phyloP scores from a whole-genome alignment of 2,797 vertebrate genomes.

The Hapalemur alaotrensis region DNA sequence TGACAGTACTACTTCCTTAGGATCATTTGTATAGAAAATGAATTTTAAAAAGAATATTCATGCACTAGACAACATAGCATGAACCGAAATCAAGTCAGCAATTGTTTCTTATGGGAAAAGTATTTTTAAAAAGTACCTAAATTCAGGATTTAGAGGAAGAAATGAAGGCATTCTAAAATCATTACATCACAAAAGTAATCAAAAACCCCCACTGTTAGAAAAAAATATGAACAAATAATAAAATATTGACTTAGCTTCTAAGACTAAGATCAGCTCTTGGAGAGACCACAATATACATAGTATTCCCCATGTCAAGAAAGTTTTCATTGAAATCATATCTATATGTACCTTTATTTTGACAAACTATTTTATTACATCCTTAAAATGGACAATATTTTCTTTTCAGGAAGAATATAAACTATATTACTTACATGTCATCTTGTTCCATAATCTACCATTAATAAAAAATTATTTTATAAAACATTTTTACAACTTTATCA shows the following conservation, averaged over 20 bases:
- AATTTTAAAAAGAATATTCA: not conserved
- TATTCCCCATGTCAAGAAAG: not conserved
- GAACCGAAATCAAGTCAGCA: not conserved
- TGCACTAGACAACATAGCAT: not conserved
- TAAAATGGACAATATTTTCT: not conserved
- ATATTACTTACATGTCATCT: not conserved
- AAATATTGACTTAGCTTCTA: not conserved
- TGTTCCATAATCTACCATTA: not conserved
- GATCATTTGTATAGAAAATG: not conserved
- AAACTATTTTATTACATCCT: not conserved
- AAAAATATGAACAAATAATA: constrained; percentile 6
- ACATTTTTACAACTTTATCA: not conserved
- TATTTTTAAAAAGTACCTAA: not conserved
- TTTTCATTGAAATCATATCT: not conserved
- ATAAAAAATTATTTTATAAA: constrained; percentile 2
- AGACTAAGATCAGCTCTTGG: not conserved
- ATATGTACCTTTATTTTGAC: not conserved
- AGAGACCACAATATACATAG: not conserved
- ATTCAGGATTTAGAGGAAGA: not conserved
- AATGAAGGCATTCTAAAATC: not conserved
- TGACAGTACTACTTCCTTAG: not conserved
- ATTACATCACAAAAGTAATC: not conserved
- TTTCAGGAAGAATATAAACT: not conserved
- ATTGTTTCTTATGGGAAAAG: not conserved
- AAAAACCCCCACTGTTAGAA: not conserved